Percentiles rank a stretch among this genome's conserved stretches.
Conservation (phyloP, 2,797 vertebrate genomes). For the Gymnoscopelus microlampas region DNA sequence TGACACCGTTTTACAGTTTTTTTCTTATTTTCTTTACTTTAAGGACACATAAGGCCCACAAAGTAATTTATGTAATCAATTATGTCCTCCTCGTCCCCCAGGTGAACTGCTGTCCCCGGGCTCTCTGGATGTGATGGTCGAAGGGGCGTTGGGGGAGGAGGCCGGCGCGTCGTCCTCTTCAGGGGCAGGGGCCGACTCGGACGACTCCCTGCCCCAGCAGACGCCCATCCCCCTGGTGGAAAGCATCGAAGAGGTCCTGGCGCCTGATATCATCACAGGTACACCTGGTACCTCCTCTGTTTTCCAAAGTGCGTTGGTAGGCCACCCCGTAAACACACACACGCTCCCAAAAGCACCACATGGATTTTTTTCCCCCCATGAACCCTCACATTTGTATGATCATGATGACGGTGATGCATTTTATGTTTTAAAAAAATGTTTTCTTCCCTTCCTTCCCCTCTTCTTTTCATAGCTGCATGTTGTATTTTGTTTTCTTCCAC, state of each 20-base stretch:
- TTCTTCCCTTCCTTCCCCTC: neutral
- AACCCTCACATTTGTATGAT: constrained; percentile 13
- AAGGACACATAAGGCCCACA: too few relatives aligned
- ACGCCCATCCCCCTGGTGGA: constrained; percentile 90
- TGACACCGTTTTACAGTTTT: too few relatives aligned
- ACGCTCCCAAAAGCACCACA: constrained; percentile 27
- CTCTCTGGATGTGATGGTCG: constrained; percentile 91
- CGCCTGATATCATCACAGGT: constrained; percentile 94
- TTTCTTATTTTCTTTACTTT: too few relatives aligned
- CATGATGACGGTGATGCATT: neutral
- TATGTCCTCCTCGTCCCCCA: constrained; percentile 47
- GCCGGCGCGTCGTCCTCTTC: constrained; percentile 88
- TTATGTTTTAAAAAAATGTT: constrained; percentile 17
- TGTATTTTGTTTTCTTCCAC: constrained; percentile 29
- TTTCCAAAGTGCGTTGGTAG: constrained; percentile 81
- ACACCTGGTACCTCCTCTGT: constrained; percentile 73
- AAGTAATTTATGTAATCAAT: neutral
- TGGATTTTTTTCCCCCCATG: neutral
- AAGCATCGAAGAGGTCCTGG: constrained; percentile 93
- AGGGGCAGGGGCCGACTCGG: constrained; percentile 74
- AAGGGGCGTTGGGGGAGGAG: constrained; percentile 88
- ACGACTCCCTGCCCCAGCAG: constrained; percentile 89
- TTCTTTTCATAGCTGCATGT: constrained; percentile 45
- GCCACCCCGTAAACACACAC: constrained; percentile 9
- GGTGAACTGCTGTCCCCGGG: constrained; percentile 92